Base-by-base conservation (phyloP, 2,888 invertebrate species). In the Leptarthrus brevirostris region DNA sequence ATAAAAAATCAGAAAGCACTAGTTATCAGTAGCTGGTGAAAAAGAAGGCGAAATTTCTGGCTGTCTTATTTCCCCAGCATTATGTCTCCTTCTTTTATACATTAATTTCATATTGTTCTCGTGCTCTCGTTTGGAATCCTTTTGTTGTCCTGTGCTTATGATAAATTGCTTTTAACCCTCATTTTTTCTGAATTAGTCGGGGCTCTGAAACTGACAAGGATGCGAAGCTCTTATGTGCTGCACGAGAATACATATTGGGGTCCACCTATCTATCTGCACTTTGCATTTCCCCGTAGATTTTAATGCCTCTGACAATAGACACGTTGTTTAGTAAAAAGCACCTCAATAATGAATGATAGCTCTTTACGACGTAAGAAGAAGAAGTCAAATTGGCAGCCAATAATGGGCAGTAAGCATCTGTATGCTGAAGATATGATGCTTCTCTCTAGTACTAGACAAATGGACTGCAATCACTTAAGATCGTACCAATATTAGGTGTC, bases 91-190 rank as follows among this genome's bases (percentile, higher is more conserved):
- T 54, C 26, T 54, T 54, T 54, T 26, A 54, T 24, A 6, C 24
- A 54, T 8, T 24, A 54, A 26, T 54, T 26, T 54, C 54, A 54
- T 54, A 54, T 54, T 54, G 54, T 54, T 54, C 54, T 26, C 14
- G 54, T 54, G 54, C 26, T 54, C 54, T 54, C 54, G 30, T 54
- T 54, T 26, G 30, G 54, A 54, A 26, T 54, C 26, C 54, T 54
- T 54, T 54, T 54, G 54, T 54, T 26, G 26, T 24, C 14, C 18
- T 26, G 4, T n/a, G 30, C 54, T 54, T 54, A 54, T 54, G 54
- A 54, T 26, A 54, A 54, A 54, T 54, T 54, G 54, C 54, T 24
- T 54, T 26, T 26, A 26, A 5, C 44, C 44, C 16, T 8, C 12
- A 12, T n/a, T 44, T 30, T 12, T 12, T 44, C 20, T 18, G 18